A percentile compares a stretch with the other conserved stretches of the same genome.
These are phyloP conservation scores for Cinclus cinclus DNA, from an alignment of 2,113 vertebrate genomes.

Conservation along the genomic window DNA sequence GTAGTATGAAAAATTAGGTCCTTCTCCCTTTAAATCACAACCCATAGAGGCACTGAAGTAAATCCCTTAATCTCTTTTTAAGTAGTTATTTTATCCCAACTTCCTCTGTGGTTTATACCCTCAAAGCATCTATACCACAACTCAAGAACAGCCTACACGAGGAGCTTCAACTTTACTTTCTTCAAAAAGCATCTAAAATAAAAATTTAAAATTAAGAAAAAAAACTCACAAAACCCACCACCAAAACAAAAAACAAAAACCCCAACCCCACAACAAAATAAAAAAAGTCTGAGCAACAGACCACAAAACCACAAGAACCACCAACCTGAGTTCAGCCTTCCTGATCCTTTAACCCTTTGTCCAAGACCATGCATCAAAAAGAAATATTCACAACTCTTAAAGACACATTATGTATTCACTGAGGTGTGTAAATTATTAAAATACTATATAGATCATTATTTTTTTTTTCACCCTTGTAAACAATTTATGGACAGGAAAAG, in stretches of 20 bases:
- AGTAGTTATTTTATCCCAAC: constrained; percentile 62
- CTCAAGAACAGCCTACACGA: constrained; percentile 9
- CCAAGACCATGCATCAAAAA: background rate
- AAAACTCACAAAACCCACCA: background rate
- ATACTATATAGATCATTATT: background rate
- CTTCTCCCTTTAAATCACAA: constrained; percentile 59
- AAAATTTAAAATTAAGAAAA: background rate
- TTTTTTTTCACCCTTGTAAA: background rate
- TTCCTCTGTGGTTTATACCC: constrained; percentile 67
- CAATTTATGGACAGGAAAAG: background rate
- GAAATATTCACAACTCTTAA: background rate
- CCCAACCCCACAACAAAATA: background rate
- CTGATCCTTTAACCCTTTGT: background rate
- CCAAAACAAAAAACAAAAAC: background rate
- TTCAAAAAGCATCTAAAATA: background rate
- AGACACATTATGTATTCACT: background rate
- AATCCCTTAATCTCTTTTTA: constrained; percentile 69
- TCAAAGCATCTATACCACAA: constrained; percentile 53
- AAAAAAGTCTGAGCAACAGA: background rate
- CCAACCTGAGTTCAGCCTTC: background rate
- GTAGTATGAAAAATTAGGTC: constrained; percentile 31
- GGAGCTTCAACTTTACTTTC: background rate
- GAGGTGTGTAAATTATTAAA: background rate
- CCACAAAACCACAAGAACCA: background rate
- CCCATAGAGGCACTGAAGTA: constrained; percentile 40